These are phyloP conservation scores for Hemicrepidius hirtus DNA, from an alignment of 2,888 invertebrate genomes.

Conservation along the genomic window DNA sequence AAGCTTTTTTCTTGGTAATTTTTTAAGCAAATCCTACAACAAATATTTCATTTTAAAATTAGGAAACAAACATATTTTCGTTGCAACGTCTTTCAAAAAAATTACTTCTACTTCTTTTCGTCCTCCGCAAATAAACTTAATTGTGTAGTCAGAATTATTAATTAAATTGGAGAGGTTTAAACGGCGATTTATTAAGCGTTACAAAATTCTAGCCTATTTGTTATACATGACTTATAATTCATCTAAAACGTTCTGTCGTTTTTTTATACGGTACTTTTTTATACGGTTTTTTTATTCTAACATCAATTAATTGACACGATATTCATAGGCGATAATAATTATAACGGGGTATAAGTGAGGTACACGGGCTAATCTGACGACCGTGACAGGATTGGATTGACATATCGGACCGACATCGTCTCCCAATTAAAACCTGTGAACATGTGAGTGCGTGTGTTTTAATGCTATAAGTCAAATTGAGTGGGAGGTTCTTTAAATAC, in stretches of 20 bases:
- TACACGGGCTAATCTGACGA: slow-evolving; percentile 58
- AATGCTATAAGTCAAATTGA: slow-evolving; percentile 44
- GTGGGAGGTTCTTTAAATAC: slow-evolving; percentile 41
- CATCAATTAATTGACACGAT: slow-evolving; percentile 62
- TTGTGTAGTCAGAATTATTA: slow-evolving; percentile 26
- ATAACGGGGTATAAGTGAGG: slow-evolving; percentile 54
- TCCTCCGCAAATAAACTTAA: slow-evolving; percentile 15
- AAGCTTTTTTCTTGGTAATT: background rate
- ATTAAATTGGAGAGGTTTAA: slow-evolving; percentile 20
- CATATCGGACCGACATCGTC: slow-evolving; percentile 55
- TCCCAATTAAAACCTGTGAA: slow-evolving; percentile 60
- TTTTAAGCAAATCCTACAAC: background rate
- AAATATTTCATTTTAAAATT: background rate
- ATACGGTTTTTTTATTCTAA: slow-evolving; percentile 18
- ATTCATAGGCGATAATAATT: slow-evolving; percentile 56
- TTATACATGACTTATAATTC: slow-evolving; percentile 39
- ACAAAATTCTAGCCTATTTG: slow-evolving; percentile 36
- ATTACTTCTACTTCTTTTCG: slow-evolving; percentile 3
- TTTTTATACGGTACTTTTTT: slow-evolving; percentile 29
- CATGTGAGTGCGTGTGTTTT: slow-evolving; percentile 50
- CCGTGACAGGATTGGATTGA: slow-evolving; percentile 53
- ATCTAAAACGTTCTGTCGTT: slow-evolving; percentile 28
- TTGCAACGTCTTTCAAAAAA: too few relatives aligned
- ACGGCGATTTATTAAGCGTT: slow-evolving; percentile 27
- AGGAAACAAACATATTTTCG: too few relatives aligned